These are phyloP conservation scores for Etheostoma cragini DNA, from an alignment of 2,113 vertebrate species.

Conservation along the genomic window DNA sequence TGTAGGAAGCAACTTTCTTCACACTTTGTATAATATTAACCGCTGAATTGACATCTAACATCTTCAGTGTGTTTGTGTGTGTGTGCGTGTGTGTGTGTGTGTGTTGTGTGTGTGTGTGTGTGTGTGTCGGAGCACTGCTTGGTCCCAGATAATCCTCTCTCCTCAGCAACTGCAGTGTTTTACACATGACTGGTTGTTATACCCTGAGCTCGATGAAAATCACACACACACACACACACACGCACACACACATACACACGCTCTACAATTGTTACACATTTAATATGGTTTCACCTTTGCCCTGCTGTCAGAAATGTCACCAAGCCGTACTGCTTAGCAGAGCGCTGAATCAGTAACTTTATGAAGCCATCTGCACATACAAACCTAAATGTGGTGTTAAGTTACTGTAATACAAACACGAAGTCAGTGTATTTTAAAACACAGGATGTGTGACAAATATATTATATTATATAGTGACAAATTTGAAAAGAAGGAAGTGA, in stretches of 20 bases:
- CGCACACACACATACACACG: conserved; percentile 2
- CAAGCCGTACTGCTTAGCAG: conserved; percentile 23
- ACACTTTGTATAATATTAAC: conserved; percentile 74
- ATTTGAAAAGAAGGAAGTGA: neutral
- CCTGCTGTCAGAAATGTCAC: conserved; percentile 38
- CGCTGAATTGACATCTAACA: conserved; percentile 18
- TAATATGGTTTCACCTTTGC: conserved; percentile 69
- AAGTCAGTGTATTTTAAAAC: neutral
- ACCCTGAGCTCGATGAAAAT: conserved; percentile 13
- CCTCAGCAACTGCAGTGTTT: conserved; percentile 52
- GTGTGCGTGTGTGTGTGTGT: conserved; percentile 50
- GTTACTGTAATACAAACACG: neutral
- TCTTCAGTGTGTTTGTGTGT: conserved; percentile 27
- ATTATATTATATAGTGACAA: neutral
- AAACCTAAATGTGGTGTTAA: neutral
- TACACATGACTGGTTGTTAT: conserved; percentile 66
- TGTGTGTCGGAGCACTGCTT: conserved; percentile 46
- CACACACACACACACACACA: conserved; percentile 21
- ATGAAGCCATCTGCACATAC: neutral
- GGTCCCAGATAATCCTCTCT: conserved; percentile 72
- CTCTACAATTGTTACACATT: conserved; percentile 61
- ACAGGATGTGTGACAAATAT: too few species aligned
- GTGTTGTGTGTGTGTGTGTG: conserved; percentile 45
- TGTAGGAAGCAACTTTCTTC: conserved; percentile 40
- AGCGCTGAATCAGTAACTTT: conserved; percentile 62